These are phyloP conservation scores for Centrocercus urophasianus DNA, from an alignment of 2,113 vertebrate species.

Conservation along the genomic window DNA sequence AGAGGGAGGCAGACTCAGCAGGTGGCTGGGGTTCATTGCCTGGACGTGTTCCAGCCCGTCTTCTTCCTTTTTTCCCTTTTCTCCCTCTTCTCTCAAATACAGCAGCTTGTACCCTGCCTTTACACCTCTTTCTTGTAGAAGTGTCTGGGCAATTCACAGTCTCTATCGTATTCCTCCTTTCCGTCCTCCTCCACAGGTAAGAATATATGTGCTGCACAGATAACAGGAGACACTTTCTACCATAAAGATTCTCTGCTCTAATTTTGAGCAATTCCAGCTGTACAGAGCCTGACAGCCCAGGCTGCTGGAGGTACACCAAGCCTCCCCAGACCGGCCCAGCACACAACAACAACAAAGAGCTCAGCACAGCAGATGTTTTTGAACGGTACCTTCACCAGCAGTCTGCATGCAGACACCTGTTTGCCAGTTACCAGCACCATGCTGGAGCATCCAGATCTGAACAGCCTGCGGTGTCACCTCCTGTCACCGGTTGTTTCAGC, in stretches of 20 bases:
- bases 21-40: neutral
- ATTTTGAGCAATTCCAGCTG: neutral
- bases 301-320: neutral
- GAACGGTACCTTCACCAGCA: neutral
- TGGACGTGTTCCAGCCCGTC: neutral
- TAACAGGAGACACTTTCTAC: neutral
- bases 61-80: neutral
- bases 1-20: neutral
- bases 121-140: neutral
- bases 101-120: neutral
- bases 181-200: neutral
- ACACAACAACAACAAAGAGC: neutral
- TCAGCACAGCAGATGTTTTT: slow-evolving; percentile 3
- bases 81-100: neutral
- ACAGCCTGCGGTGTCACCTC: neutral
- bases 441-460: neutral
- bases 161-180: neutral
- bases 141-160: neutral
- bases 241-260: neutral
- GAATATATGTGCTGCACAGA: fast-evolving
- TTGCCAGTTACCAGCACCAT: neutral
- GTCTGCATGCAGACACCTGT: neutral
- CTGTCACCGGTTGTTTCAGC: neutral
- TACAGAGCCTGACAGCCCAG: neutral
- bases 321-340: neutral